A percentile compares a stretch with the other conserved stretches of the same genome.
Evolutionary conservation across 2,888 invertebrate species (phyloP).

Genomic region (Junonia oenone): DNA sequence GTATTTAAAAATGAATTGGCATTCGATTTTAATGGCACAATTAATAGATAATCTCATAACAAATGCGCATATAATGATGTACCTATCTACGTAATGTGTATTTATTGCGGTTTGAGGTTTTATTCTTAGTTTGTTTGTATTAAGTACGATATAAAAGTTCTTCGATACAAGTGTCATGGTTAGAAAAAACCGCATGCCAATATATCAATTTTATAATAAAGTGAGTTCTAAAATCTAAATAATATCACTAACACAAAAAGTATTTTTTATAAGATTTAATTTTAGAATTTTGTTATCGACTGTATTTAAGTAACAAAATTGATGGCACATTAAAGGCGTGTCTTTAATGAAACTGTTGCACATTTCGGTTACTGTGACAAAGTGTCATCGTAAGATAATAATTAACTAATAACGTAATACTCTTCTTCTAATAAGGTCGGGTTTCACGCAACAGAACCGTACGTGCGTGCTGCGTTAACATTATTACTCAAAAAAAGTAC

Average conservation of each 20-base stretch:
- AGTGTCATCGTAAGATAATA: background rate
- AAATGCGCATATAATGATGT: too few relatives aligned
- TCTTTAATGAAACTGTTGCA: constrained; percentile 11
- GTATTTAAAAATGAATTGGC: too few relatives aligned
- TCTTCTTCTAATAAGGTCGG: constrained; percentile 4
- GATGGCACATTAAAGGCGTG: constrained; percentile 10
- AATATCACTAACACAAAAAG: too few relatives aligned
- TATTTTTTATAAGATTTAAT: too few relatives aligned
- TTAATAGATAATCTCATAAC: too few relatives aligned
- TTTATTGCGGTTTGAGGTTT: background rate
- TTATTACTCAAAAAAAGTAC: constrained; percentile 4
- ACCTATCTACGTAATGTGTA: too few relatives aligned
- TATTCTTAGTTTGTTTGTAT: background rate
- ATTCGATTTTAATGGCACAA: too few relatives aligned
- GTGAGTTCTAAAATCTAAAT: too few relatives aligned
- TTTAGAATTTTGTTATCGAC: constrained; percentile 2
- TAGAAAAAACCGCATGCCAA: too few relatives aligned
- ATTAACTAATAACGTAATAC: background rate
- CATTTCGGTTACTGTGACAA: constrained; percentile 9
- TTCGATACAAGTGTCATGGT: too few relatives aligned
- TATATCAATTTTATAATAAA: too few relatives aligned
- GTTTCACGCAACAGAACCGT: background rate
- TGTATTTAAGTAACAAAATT: constrained; percentile 10
- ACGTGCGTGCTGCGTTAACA: constrained; percentile 4
- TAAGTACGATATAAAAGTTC: too few relatives aligned